Evolutionary conservation across 2,888 invertebrate genomes (phyloP).

Genomic region (Melitaea athalia): DNA sequence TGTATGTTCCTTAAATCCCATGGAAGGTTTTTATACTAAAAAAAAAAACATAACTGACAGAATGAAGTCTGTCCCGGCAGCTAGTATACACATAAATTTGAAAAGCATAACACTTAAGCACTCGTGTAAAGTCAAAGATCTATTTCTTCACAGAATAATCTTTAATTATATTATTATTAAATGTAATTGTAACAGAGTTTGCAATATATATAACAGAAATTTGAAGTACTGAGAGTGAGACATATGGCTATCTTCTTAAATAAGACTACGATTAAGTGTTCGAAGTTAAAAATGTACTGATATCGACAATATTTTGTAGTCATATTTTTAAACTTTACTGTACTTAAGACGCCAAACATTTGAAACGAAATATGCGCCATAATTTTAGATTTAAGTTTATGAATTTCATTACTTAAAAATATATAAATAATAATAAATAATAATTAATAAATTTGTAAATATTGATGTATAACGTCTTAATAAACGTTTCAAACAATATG

Average conservation of each 20-base stretch:
- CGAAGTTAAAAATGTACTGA: not conserved
- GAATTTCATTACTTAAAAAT: slow-evolving; percentile 15
- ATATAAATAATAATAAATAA: not conserved
- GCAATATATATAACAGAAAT: not conserved
- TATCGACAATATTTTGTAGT: slow-evolving; percentile 19
- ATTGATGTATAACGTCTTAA: slow-evolving; percentile 42
- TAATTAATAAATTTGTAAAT: slow-evolving; percentile 38
- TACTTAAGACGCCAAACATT: slow-evolving; percentile 38
- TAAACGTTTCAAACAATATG: slow-evolving; percentile 32
- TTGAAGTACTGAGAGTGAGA: not conserved
- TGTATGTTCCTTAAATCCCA: too few relatives aligned
- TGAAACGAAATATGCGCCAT: slow-evolving; percentile 36
- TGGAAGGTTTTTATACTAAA: too few relatives aligned
- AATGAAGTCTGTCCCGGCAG: too few relatives aligned
- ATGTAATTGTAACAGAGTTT: too few relatives aligned
- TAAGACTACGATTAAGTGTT: slow-evolving; percentile 2
- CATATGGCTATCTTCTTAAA: not conserved
- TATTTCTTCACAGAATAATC: too few relatives aligned
- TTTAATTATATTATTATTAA: too few relatives aligned
- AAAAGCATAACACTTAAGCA: too few relatives aligned
- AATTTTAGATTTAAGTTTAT: slow-evolving; percentile 36
- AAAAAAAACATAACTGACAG: too few relatives aligned
- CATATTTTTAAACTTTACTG: slow-evolving; percentile 32
- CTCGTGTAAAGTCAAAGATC: too few relatives aligned
- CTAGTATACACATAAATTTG: too few relatives aligned